These are phyloP conservation scores for Pituophis catenifer DNA, from an alignment of 2,113 vertebrate genomes.

Conservation along the genomic window DNA sequence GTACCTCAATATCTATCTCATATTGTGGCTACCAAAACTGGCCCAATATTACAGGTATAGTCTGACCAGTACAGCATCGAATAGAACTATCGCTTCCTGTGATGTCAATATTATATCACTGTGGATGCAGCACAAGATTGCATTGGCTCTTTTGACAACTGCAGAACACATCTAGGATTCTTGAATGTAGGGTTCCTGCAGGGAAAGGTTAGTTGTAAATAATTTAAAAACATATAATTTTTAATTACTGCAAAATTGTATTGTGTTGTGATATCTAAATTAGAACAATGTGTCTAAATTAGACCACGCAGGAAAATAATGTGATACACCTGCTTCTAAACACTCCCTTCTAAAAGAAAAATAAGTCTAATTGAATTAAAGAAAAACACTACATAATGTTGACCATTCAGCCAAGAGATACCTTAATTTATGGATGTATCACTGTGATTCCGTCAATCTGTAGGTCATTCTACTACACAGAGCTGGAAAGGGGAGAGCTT, in stretches of 20 bases:
- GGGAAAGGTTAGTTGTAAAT: background rate
- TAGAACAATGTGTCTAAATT: background rate
- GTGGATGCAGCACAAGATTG: background rate
- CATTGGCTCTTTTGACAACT: background rate
- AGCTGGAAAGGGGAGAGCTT: constrained; percentile 54
- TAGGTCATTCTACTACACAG: constrained; percentile 59
- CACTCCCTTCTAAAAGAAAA: background rate
- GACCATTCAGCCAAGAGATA: constrained; percentile 40
- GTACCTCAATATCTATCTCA: background rate
- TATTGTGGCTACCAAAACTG: background rate
- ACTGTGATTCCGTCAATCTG: constrained; percentile 47
- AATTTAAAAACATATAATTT: background rate
- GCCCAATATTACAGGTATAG: background rate
- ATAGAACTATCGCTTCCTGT: background rate
- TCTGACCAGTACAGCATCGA: background rate
- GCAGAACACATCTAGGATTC: background rate
- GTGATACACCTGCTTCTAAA: background rate
- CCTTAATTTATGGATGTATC: constrained; percentile 42
- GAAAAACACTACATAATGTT: constrained; percentile 38
- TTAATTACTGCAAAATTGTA: background rate
- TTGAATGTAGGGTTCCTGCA: background rate
- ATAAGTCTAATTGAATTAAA: constrained; percentile 23
- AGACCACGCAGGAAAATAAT: background rate
- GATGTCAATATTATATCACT: background rate
- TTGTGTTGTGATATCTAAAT: background rate